Conservation (phyloP, 2,113 vertebrate genomes). For the Stegostoma tigrinum region DNA sequence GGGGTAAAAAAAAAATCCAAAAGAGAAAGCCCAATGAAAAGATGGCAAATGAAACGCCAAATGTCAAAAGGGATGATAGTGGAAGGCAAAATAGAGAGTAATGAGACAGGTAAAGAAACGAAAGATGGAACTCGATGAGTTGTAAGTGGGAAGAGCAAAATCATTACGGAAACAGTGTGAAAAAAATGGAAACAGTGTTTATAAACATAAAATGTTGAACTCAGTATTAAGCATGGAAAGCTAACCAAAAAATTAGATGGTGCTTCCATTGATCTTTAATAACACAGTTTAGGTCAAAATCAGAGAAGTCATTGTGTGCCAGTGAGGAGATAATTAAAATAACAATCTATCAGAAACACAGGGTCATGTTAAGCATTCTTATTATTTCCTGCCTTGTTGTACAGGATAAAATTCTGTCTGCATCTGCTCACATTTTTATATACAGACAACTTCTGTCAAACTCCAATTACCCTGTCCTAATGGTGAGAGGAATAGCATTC, state of each 20-base stretch:
- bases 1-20: neutral
- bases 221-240: neutral
- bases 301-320: neutral
- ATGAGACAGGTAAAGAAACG: neutral
- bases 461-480: neutral
- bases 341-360: neutral
- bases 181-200: neutral
- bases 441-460: neutral
- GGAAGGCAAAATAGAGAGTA: neutral
- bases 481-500: neutral
- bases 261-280: neutral
- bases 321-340: neutral
- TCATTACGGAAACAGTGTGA: neutral
- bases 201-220: neutral
- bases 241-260: neutral
- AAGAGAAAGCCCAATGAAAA: neutral
- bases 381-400: neutral
- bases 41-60: neutral
- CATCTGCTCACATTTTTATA: neutral
- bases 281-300: neutral
- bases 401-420: neutral
- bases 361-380: neutral
- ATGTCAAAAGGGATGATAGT: neutral
- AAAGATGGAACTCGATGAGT: neutral
- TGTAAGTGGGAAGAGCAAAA: neutral